Percentiles rank a stretch among this genome's conserved stretches.
Evolutionary conservation across 2,113 vertebrate species (phyloP).

Genomic region (Leptobrachium ailaonicum): DNA sequence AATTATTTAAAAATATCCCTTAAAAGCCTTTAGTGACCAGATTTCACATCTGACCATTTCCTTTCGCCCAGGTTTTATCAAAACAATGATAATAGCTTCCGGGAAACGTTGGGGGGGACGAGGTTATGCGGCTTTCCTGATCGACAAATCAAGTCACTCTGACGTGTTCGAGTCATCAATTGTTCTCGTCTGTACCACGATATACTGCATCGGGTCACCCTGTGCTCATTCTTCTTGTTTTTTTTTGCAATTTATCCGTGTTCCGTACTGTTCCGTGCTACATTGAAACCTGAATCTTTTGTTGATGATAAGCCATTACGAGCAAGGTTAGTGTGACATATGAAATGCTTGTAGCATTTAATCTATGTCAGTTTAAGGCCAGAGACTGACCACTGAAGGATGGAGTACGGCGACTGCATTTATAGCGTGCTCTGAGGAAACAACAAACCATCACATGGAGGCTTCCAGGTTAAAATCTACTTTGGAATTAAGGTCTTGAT

Average conservation of each 20-base stretch:
- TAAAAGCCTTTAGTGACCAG: too few species aligned
- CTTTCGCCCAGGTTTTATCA: too few species aligned
- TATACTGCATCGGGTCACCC: conserved; percentile 29
- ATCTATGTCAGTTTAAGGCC: conserved; percentile 39
- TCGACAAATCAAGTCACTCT: conserved; percentile 17
- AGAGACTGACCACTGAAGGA: conserved; percentile 18
- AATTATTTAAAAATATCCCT: too few species aligned
- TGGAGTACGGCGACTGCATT: conserved; percentile 4
- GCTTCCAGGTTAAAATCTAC: conserved; percentile 14
- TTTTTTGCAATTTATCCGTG: conserved; percentile 33
- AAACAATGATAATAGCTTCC: too few species aligned
- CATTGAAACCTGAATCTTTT: conserved; percentile 17
- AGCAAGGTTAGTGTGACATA: conserved; percentile 47
- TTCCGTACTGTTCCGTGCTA: conserved; percentile 18
- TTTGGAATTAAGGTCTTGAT: background rate
- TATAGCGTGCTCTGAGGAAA: conserved; percentile 36
- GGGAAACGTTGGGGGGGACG: too few species aligned
- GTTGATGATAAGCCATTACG: conserved; percentile 45
- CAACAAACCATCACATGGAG: background rate
- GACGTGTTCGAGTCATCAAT: conserved; percentile 1
- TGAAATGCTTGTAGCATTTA: conserved; percentile 31
- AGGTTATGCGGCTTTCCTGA: background rate
- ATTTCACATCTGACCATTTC: too few species aligned
- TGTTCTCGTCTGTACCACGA: conserved; percentile 12
- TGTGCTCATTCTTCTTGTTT: conserved; percentile 22